These are phyloP conservation scores for Palythoa caribaeorum DNA, from an alignment of 92 coral and sea anemone species.

Conservation along the genomic window DNA sequence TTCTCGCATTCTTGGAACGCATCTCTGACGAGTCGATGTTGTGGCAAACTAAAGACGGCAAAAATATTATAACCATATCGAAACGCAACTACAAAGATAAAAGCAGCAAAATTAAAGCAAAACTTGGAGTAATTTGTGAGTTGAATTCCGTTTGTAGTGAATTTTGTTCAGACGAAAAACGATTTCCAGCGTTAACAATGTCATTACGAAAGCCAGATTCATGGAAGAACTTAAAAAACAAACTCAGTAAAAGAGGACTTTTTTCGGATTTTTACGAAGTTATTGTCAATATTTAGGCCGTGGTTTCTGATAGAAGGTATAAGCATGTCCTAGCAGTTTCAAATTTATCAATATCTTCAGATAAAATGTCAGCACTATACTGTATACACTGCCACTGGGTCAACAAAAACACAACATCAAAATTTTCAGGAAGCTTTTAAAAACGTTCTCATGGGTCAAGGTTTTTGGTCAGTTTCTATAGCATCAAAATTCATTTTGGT, in stretches of 20 bases:
- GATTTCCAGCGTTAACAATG: no score
- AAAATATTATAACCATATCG: background rate
- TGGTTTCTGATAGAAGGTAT: background rate
- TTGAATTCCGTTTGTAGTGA: no score
- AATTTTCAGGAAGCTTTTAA: no score
- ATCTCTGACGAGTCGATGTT: background rate
- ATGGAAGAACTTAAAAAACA: background rate
- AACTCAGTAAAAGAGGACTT: background rate
- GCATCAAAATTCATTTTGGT: background rate
- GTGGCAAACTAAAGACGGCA: background rate
- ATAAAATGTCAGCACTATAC: background rate
- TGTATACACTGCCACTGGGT: background rate
- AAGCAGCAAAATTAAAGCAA: no score
- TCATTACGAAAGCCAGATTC: no score
- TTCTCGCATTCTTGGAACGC: background rate
- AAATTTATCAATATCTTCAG: no score
- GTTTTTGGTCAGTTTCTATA: background rate
- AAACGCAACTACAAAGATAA: no score
- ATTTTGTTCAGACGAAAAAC: no score
- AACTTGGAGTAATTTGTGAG: no score
- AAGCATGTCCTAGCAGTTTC: slow-evolving; percentile 2
- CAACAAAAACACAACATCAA: background rate
- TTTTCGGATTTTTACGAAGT: background rate
- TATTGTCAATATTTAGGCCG: background rate
- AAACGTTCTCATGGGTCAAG: background rate